phyloP scores from a whole-genome alignment of 2,113 vertebrate genomes.

The Lepus europaeus region DNA sequence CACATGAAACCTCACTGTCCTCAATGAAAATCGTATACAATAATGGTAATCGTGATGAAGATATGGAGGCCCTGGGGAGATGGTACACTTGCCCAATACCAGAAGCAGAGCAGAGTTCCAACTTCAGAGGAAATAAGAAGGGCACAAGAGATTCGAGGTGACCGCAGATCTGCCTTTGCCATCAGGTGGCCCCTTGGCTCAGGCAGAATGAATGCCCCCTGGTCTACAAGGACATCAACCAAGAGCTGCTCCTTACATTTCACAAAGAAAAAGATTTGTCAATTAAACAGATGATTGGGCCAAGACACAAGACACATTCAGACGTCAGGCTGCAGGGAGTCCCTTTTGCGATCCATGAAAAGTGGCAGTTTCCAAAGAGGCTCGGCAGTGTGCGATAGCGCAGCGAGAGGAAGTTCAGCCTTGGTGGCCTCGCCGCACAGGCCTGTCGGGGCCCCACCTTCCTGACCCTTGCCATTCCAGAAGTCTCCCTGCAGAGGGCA shows the following conservation, averaged over 20 bases:
- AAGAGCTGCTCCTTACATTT: background rate
- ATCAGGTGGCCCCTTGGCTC: background rate
- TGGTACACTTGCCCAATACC: background rate
- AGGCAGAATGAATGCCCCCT: background rate
- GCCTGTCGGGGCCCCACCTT: too few relatives aligned
- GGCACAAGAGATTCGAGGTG: background rate
- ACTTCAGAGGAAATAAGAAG: background rate
- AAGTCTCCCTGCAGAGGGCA: conserved; percentile 66
- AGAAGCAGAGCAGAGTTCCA: background rate
- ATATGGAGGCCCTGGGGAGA: background rate
- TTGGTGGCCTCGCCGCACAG: too few relatives aligned
- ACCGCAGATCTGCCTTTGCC: background rate
- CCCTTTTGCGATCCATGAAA: background rate
- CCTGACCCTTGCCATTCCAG: fast-evolving
- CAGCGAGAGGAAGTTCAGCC: fast-evolving
- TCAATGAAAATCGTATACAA: background rate
- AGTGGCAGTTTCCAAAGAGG: background rate
- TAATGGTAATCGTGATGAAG: background rate
- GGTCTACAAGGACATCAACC: background rate
- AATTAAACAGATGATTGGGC: background rate
- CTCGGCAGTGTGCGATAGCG: background rate
- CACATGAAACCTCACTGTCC: background rate
- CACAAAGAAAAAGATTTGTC: background rate
- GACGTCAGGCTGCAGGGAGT: background rate
- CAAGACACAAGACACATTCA: background rate